These are phyloP conservation scores for Diloba caeruleocephala DNA, from an alignment of 2,888 invertebrate species.

Conservation along the genomic window DNA sequence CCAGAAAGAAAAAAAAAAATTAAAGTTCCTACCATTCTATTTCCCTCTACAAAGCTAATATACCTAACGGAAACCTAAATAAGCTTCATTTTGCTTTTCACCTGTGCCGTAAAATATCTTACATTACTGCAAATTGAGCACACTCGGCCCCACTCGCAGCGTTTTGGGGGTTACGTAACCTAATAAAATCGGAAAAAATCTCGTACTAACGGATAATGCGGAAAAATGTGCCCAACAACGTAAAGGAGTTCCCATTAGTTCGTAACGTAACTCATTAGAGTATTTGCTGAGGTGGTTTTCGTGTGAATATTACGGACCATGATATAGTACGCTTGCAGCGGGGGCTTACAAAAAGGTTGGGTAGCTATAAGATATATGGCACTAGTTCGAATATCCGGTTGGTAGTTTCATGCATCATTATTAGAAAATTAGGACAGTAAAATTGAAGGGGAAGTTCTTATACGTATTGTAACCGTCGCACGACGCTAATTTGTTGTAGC, in stretches of 20 bases:
- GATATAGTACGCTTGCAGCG: slow-evolving; percentile 15
- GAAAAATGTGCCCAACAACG: slow-evolving; percentile 50
- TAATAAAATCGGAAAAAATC: slow-evolving; percentile 70
- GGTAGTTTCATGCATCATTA: slow-evolving; percentile 28
- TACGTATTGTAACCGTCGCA: background rate
- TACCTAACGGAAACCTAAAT: slow-evolving; percentile 54
- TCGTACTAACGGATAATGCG: slow-evolving; percentile 60
- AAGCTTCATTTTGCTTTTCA: slow-evolving; percentile 59
- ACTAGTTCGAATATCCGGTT: slow-evolving; percentile 38
- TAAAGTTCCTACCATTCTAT: slow-evolving; percentile 31
- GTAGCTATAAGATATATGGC: slow-evolving; percentile 16
- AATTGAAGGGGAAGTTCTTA: slow-evolving; percentile 7
- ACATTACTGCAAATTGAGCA: slow-evolving; percentile 76
- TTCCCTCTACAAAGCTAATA: slow-evolving; percentile 47
- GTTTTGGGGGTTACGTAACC: slow-evolving; percentile 63
- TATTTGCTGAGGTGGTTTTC: slow-evolving; percentile 38
- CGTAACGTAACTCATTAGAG: slow-evolving; percentile 47
- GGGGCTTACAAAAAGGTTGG: slow-evolving; percentile 15
- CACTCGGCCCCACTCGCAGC: slow-evolving; percentile 53
- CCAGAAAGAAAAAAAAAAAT: slow-evolving; percentile 24
- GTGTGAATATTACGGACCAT: slow-evolving; percentile 18
- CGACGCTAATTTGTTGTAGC: no score
- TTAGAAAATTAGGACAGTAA: slow-evolving; percentile 17
- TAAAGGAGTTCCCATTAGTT: slow-evolving; percentile 46
- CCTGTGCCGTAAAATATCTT: slow-evolving; percentile 65